These are phyloP conservation scores for Hypotaenidia okinawae DNA, from an alignment of 2,797 vertebrate genomes.

Conservation along the genomic window DNA sequence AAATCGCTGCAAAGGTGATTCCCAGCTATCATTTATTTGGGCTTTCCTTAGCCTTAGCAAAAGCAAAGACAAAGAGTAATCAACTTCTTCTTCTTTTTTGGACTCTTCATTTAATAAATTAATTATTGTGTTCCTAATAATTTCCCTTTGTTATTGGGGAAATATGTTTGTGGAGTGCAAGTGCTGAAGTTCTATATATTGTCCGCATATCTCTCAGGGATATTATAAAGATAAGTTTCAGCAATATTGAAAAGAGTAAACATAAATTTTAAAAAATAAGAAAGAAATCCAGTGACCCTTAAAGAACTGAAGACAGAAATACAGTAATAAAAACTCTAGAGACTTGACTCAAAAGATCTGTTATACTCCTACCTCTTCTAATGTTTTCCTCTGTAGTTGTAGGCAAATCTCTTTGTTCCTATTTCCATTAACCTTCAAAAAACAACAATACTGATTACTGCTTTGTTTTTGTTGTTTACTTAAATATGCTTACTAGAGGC, in stretches of 20 bases:
- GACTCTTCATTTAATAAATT: slow-evolving; percentile 45
- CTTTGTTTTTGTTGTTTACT: slow-evolving; percentile 37
- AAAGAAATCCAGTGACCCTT: slow-evolving; percentile 32
- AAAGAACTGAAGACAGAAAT: slow-evolving; percentile 28
- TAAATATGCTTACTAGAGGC: not conserved
- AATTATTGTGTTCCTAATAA: slow-evolving; percentile 2
- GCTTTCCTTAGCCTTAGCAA: not conserved
- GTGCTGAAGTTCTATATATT: not conserved
- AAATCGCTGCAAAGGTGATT: not conserved
- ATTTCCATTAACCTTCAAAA: slow-evolving; percentile 45
- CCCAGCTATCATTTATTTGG: not conserved
- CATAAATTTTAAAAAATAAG: slow-evolving; percentile 7
- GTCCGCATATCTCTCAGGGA: not conserved
- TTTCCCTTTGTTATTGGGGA: slow-evolving; percentile 25
- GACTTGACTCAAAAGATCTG: slow-evolving; percentile 13
- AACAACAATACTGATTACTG: not conserved
- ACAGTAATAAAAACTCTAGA: slow-evolving; percentile 42
- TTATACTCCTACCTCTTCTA: not conserved
- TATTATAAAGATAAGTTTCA: slow-evolving; percentile 16
- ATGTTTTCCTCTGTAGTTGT: not conserved
- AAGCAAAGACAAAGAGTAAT: slow-evolving; percentile 8
- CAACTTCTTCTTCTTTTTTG: not conserved
- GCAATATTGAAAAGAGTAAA: not conserved
- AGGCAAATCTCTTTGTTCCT: not conserved
- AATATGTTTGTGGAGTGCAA: not conserved